Conservation (phyloP, 1,140 invertebrate genomes). For the Samia ricini region DNA sequence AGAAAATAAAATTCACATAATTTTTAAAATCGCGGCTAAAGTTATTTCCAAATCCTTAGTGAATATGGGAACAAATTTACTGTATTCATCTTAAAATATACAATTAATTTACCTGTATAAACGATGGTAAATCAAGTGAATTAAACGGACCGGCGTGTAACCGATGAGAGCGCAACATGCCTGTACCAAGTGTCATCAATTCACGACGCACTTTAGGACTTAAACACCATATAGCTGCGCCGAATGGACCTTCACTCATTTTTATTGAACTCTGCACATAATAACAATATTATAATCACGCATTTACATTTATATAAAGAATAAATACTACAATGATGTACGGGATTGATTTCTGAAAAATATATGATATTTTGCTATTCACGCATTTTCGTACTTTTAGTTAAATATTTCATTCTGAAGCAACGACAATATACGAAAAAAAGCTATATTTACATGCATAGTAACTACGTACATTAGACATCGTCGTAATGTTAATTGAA, state of each 20-base stretch:
- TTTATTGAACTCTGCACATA: conserved; percentile 40
- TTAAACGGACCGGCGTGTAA: conserved; percentile 52
- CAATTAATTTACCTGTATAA: conserved; percentile 56
- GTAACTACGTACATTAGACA: too few relatives aligned
- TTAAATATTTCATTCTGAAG: too few relatives aligned
- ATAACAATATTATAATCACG: neutral
- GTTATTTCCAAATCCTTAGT: too few relatives aligned
- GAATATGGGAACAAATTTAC: too few relatives aligned
- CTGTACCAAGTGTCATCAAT: conserved; percentile 33
- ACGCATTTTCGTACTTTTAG: too few relatives aligned
- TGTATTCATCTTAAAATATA: too few relatives aligned
- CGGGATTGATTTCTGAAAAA: neutral
- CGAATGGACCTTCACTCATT: conserved; percentile 45
- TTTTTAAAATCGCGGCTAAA: too few relatives aligned
- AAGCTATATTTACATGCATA: too few relatives aligned
- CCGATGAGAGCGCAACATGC: conserved; percentile 30
- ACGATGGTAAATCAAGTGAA: conserved; percentile 44
- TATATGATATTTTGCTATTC: too few relatives aligned
- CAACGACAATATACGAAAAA: too few relatives aligned
- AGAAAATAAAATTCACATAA: too few relatives aligned
- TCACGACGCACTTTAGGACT: conserved; percentile 39
- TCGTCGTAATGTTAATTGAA: too few relatives aligned
- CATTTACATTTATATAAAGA: neutral
- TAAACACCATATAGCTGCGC: conserved; percentile 45
- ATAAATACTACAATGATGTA: neutral